These are phyloP conservation scores for Heterochromis multidens DNA, from an alignment of 2,113 vertebrate species.

Conservation along the genomic window DNA sequence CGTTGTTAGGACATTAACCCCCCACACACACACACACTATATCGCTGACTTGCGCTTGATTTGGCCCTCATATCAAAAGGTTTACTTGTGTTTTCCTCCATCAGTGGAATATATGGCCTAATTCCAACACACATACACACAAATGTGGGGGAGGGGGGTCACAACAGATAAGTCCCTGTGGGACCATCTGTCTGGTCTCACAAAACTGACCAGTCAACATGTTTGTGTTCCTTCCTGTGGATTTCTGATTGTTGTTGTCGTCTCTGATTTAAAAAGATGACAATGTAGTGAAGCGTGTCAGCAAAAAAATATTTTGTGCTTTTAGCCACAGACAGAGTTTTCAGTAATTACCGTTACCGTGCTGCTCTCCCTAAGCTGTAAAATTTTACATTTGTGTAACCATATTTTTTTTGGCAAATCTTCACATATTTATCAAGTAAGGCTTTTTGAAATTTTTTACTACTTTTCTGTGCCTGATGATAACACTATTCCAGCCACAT, in stretches of 20 bases:
- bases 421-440: not conserved
- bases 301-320: too few species aligned
- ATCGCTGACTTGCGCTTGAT: not conserved
- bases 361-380: too few species aligned
- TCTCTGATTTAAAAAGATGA: not conserved
- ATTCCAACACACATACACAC: constrained; percentile 35
- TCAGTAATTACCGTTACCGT: not conserved
- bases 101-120: constrained; percentile 48
- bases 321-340: not conserved
- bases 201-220: constrained; percentile 29
- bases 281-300: not conserved
- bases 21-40: too few species aligned
- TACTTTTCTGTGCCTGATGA: not conserved
- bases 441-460: not conserved
- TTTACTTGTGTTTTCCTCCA: not conserved
- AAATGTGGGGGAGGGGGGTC: not conserved
- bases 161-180: constrained; percentile 52
- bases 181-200: constrained; percentile 67
- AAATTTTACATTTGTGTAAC: not conserved
- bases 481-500: not conserved
- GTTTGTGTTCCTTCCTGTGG: constrained; percentile 6
- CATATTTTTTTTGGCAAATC: not conserved
- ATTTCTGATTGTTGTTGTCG: not conserved
- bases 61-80: not conserved
- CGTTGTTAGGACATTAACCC: not conserved